These are phyloP conservation scores for Ooceraea biroi DNA, from an alignment of 1,140 invertebrate species.

Conservation along the genomic window DNA sequence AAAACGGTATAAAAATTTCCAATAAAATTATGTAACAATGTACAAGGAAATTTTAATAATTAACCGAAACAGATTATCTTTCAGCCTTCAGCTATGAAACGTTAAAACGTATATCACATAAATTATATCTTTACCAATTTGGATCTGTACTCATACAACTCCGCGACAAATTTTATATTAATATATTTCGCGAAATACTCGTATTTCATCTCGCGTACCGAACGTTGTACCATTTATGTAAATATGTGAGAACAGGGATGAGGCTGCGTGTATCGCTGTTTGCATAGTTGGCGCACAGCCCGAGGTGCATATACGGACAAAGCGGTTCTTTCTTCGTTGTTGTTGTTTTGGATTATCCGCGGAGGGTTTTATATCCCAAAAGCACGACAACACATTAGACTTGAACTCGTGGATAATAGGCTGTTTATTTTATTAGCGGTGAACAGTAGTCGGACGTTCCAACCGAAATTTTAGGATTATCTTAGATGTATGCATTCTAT, in stretches of 20 bases:
- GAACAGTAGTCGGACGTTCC: slow-evolving; percentile 47
- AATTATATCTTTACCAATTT: not conserved
- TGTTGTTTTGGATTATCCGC: slow-evolving; percentile 82
- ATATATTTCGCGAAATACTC: not conserved
- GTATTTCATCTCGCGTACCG: not conserved
- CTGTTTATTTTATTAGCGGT: slow-evolving; percentile 83
- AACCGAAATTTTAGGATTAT: slow-evolving; percentile 42
- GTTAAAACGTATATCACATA: not conserved
- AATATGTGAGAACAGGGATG: slow-evolving; percentile 61
- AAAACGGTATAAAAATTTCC: not conserved
- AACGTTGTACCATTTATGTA: slow-evolving; percentile 70
- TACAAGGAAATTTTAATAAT: not conserved
- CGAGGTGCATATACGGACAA: slow-evolving; percentile 73
- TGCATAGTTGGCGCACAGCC: slow-evolving; percentile 76
- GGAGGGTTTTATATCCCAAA: slow-evolving; percentile 67
- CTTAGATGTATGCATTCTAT: slow-evolving; percentile 26
- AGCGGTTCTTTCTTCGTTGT: slow-evolving; percentile 71
- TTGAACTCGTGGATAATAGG: slow-evolving; percentile 75
- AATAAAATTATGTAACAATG: not conserved
- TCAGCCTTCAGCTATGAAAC: no score
- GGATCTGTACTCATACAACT: not conserved
- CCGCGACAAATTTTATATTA: not conserved
- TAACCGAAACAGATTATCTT: not conserved
- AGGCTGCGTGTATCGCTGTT: slow-evolving; percentile 63
- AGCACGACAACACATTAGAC: slow-evolving; percentile 79